phyloP scores from a whole-genome alignment of 2,797 vertebrate species.

The Chiroxiphia lanceolata region DNA sequence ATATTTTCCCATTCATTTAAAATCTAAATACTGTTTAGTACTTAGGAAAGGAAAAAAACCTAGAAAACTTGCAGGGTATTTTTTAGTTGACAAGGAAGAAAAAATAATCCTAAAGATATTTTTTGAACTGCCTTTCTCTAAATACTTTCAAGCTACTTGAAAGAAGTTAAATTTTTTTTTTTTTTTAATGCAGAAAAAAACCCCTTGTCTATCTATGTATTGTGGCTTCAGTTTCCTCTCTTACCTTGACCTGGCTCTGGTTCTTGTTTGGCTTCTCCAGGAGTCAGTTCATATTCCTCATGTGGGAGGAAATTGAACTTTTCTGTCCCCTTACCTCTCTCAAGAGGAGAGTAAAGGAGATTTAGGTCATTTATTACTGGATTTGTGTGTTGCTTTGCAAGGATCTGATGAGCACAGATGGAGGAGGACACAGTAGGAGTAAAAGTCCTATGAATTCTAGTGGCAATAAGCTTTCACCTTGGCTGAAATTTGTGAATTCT shows the following conservation, averaged over 20 bases:
- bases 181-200: background rate
- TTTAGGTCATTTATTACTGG: background rate
- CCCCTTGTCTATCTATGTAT: fast-evolving
- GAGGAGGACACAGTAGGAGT: background rate
- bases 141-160: background rate
- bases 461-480: background rate
- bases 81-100: background rate
- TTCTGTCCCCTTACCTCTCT: background rate
- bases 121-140: background rate
- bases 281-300: background rate
- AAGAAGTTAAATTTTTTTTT: background rate
- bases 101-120: background rate
- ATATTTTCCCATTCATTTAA: background rate
- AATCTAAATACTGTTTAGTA: background rate
- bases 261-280: background rate
- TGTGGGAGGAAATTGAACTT: background rate
- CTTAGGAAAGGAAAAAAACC: background rate
- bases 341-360: background rate
- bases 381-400: background rate
- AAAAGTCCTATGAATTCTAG: background rate
- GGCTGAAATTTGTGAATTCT: background rate
- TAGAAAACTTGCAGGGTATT: background rate
- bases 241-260: background rate
- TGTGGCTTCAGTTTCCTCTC: background rate
- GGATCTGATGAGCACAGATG: background rate